Base-by-base conservation (phyloP, 2,113 vertebrate species). In the Dunckerocampus dactyliophorus region DNA sequence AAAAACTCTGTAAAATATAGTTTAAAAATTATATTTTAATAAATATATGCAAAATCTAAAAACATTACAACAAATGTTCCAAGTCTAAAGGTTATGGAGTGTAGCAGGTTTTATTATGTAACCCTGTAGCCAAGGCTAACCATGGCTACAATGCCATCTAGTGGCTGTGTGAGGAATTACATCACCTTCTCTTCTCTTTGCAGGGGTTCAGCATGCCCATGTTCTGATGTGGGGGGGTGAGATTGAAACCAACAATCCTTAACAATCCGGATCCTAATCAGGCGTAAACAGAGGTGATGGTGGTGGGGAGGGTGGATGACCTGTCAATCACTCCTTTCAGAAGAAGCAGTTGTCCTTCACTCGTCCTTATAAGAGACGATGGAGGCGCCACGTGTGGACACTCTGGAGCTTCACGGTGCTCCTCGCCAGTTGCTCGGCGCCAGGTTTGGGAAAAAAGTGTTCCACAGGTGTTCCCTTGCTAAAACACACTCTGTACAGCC, bases 171-270 rank as follows among this genome's bases (percentile, higher is more conserved):
- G 34, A 10, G 55, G 47, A 24, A 19, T 13, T n/a, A 8, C 13
- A 5, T 20, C 47, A n/a, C 66, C 58, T n/a, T 20, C 3, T 63
- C 16, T 76, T 3, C 0, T 86, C 76, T 37, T 78, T 81, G 13
- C 82, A 98, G 96, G 96, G 96, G 86, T 98, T 98, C 90, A 95
- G 92, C 82, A 98, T 98, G 95, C 95, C 94, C 72, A 98, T 98
- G 96, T 98, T 98, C 95, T 98, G 93, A 97, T 92, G 55, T 86
- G 66, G 70, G 67, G 22, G 54, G 79, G 88, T 86, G 88, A 88
- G 72, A 82, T 88, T 1, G 88, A 91, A 88, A 61, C 67, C 67
- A 89, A 92, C 88, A 82, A 19, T 13, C 47, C 31, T 43, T 39
- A 39, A 37, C 37, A 56, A 17, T 82, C 90, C 90, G 91, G 93